These are phyloP conservation scores for Drosophila athabasca DNA, from an alignment of 1,140 invertebrate genomes.

Conservation along the genomic window DNA sequence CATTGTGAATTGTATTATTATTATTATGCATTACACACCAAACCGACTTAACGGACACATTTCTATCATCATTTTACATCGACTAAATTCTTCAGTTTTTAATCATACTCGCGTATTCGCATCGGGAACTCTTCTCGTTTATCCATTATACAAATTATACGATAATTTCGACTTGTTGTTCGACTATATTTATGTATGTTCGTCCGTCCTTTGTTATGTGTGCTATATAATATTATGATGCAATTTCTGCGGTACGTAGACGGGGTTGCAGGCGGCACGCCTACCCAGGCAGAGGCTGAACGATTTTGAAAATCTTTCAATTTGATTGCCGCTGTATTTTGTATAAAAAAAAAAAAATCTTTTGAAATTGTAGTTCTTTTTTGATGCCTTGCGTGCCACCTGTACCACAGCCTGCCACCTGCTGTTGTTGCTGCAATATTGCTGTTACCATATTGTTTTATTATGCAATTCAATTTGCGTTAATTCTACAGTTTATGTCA, in stretches of 20 bases:
- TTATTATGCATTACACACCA: slow-evolving; percentile 68
- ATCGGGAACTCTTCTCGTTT: slow-evolving; percentile 34
- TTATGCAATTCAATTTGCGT: slow-evolving; percentile 67
- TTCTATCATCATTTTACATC: slow-evolving; percentile 69
- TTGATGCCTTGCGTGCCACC: slow-evolving; percentile 48
- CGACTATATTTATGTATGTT: slow-evolving; percentile 56
- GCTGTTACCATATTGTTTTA: slow-evolving; percentile 33
- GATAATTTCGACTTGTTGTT: slow-evolving; percentile 52
- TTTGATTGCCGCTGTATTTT: slow-evolving; percentile 68
- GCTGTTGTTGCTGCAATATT: slow-evolving; percentile 20
- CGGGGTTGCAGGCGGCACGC: slow-evolving; percentile 29
- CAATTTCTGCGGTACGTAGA: slow-evolving; percentile 26
- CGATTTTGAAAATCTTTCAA: slow-evolving; percentile 75
- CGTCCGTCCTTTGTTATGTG: slow-evolving; percentile 49
- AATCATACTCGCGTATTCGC: slow-evolving; percentile 24
- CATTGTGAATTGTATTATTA: slow-evolving; percentile 68
- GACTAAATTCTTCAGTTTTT: slow-evolving; percentile 73
- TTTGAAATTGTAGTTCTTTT: slow-evolving; percentile 44
- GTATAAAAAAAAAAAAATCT: slow-evolving; percentile 55
- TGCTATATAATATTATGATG: slow-evolving; percentile 19
- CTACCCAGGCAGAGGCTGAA: slow-evolving; percentile 62
- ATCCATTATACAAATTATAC: slow-evolving; percentile 41
- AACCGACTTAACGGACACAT: slow-evolving; percentile 60
- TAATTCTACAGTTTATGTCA: slow-evolving; percentile 77
- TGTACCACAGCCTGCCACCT: slow-evolving; percentile 21